These are phyloP conservation scores for honey bee (Apis mellifera) DNA, from an alignment of 1,140 invertebrate genomes.

Conservation along the genomic window Amel_HAv3.1 CM009935.2:8380501-8381000, in stretches of 20 bases:
- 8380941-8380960: constrained; percentile 43
- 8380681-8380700: constrained; percentile 45
- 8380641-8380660: background rate
- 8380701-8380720: constrained; percentile 51
- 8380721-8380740: constrained; percentile 48
- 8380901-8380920: constrained; percentile 42
- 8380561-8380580: background rate
- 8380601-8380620: background rate
- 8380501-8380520: background rate
- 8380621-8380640: background rate
- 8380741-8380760: constrained; percentile 4
- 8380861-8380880: constrained; percentile 55
- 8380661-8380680: constrained; percentile 20
- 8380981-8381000: constrained; percentile 64
- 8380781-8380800: no score
- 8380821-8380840: background rate
- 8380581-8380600: background rate
- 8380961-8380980: constrained; percentile 45
- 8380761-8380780: no score
- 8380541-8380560: background rate
- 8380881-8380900: constrained; percentile 65
- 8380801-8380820: constrained; percentile 1
- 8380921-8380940: constrained; percentile 47
- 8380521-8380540: background rate
- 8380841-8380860: constrained; percentile 15